Conservation (phyloP, 64 coral and sea anemone genomes). For the Exaiptasia diaphana region DNA sequence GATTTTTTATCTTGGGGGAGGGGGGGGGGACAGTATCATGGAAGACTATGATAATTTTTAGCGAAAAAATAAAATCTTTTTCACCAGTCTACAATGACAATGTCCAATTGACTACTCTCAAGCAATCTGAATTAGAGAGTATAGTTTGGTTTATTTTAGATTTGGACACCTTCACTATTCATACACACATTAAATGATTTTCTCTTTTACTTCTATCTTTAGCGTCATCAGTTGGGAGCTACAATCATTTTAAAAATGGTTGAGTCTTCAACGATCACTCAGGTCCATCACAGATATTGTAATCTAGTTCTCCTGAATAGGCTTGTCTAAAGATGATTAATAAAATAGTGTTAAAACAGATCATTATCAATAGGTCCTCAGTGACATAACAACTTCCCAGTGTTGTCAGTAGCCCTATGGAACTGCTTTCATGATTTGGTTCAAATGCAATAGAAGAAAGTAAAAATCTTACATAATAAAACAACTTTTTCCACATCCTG, state of each 20-base stretch:
- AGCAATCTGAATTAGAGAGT: no score
- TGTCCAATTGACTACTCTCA: no score
- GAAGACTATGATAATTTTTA: no score
- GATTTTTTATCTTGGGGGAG: no score
- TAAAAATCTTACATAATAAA: constrained; percentile 99
- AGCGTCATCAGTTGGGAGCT: constrained; percentile 65
- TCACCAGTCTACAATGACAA: no score
- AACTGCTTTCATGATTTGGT: no score
- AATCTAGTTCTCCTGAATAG: constrained; percentile 79
- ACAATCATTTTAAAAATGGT: constrained; percentile 91
- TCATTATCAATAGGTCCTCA: neutral
- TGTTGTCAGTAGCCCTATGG: no score
- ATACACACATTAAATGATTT: constrained; percentile 45
- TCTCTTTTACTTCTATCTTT: constrained; percentile 34
- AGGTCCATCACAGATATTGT: constrained; percentile 98
- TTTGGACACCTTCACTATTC: constrained; percentile 78
- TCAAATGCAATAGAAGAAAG: no score
- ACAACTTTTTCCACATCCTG: constrained; percentile 97
- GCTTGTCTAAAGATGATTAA: constrained; percentile 64
- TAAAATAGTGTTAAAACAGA: neutral
- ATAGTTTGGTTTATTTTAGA: no score
- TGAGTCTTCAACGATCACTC: constrained; percentile 88
- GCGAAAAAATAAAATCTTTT: no score
- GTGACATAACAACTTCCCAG: no score
- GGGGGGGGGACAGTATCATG: no score